Percentiles rank a stretch among this genome's conserved stretches.
Conservation (phyloP, 2,888 invertebrate species). For the Mycogona germanica region DNA sequence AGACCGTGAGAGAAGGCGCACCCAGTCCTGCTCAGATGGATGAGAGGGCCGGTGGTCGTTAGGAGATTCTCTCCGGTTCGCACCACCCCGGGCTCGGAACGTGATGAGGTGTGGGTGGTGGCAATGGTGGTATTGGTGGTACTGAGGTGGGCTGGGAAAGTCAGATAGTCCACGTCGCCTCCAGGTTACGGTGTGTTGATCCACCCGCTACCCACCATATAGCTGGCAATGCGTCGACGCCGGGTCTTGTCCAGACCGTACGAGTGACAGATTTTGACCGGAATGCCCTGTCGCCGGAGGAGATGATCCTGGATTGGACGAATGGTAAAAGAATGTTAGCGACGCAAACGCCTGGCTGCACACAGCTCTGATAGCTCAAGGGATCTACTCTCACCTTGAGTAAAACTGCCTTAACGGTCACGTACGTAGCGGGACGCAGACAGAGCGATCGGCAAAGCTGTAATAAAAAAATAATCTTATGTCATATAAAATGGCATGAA, state of each 20-base stretch:
- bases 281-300: slow-evolving; percentile 33
- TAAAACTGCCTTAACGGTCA: slow-evolving; percentile 74
- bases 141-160: too few species aligned
- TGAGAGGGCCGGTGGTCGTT: too few species aligned
- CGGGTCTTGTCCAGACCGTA: slow-evolving; percentile 42
- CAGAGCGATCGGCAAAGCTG: slow-evolving; percentile 64
- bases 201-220: slow-evolving; percentile 45
- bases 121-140: too few species aligned
- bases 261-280: slow-evolving; percentile 33
- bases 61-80: too few species aligned
- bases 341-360: not conserved
- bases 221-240: slow-evolving; percentile 43
- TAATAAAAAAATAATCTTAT: slow-evolving; percentile 27
- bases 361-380: slow-evolving; percentile 5
- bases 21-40: too few species aligned
- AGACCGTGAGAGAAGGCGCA: too few species aligned
- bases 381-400: slow-evolving; percentile 45
- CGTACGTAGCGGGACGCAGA: slow-evolving; percentile 73
- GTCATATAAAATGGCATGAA: not conserved
- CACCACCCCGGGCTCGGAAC: too few species aligned
- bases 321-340: not conserved
- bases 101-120: too few species aligned
- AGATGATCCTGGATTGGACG: slow-evolving; percentile 31
- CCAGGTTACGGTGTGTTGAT: slow-evolving; percentile 36
- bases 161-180: too few species aligned